Evolutionary conservation across 2,113 vertebrate genomes (phyloP).

Genomic region (Hippopotamus amphibius): DNA sequence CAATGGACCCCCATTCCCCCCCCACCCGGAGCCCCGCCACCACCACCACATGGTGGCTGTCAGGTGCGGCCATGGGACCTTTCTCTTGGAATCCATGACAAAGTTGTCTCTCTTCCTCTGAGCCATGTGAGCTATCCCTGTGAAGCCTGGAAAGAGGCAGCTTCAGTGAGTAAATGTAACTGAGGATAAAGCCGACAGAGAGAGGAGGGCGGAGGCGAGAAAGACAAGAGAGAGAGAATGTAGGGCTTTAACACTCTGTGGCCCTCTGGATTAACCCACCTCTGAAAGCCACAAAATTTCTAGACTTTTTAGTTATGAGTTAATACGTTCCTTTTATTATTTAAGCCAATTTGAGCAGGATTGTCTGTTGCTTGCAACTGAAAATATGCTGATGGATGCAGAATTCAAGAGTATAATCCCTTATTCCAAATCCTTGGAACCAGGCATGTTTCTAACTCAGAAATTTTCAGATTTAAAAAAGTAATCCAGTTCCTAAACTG

Average conservation of each 20-base stretch:
- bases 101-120: background rate
- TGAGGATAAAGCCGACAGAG: background rate
- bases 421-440: background rate
- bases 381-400: background rate
- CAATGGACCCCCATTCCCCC: no score
- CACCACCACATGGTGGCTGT: background rate
- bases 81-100: background rate
- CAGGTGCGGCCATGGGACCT: no score
- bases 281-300: background rate
- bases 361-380: background rate
- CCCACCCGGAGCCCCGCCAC: no score
- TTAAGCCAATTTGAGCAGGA: background rate
- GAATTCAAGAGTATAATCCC: background rate
- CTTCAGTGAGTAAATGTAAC: background rate
- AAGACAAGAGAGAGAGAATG: background rate
- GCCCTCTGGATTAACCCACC: background rate
- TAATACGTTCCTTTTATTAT: background rate
- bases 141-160: background rate
- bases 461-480: constrained; percentile 11
- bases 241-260: background rate
- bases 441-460: background rate
- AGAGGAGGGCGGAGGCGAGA: background rate
- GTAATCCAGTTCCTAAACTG: background rate
- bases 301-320: background rate
- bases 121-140: background rate